Conservation (phyloP, 2,888 invertebrate genomes). For the Harmothoe impar region DNA sequence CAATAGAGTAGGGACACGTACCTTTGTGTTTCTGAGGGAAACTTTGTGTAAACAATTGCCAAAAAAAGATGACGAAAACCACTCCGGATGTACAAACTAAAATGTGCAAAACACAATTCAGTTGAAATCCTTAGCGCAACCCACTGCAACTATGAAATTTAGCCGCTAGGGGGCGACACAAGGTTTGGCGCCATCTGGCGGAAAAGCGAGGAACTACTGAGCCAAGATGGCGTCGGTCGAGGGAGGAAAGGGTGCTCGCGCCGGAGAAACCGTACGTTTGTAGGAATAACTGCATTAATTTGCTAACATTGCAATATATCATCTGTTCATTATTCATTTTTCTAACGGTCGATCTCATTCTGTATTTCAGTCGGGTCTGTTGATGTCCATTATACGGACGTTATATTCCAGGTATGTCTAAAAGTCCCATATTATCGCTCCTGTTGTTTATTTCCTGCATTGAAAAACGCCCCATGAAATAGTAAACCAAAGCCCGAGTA, state of each 20-base stretch:
- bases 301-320: neutral
- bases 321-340: neutral
- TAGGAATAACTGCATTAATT: neutral
- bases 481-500: neutral
- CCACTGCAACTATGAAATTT: no score
- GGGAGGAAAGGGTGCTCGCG: neutral
- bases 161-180: no score
- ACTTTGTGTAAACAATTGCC: neutral
- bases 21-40: neutral
- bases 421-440: slow-evolving; percentile 64
- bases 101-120: no score
- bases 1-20: slow-evolving; percentile 16
- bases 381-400: slow-evolving; percentile 97
- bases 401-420: slow-evolving; percentile 90
- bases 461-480: neutral
- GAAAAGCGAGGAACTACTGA: no score
- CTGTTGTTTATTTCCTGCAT: neutral
- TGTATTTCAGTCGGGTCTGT: slow-evolving; percentile 80
- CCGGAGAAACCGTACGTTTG: slow-evolving; percentile 55
- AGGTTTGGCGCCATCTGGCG: no score
- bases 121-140: no score
- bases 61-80: no score
- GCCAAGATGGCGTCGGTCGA: slow-evolving; percentile 57
- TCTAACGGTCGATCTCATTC: neutral
- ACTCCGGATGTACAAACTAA: no score